Conservation (phyloP, 1,140 invertebrate genomes). For the Himalopsyche phryganea region DNA sequence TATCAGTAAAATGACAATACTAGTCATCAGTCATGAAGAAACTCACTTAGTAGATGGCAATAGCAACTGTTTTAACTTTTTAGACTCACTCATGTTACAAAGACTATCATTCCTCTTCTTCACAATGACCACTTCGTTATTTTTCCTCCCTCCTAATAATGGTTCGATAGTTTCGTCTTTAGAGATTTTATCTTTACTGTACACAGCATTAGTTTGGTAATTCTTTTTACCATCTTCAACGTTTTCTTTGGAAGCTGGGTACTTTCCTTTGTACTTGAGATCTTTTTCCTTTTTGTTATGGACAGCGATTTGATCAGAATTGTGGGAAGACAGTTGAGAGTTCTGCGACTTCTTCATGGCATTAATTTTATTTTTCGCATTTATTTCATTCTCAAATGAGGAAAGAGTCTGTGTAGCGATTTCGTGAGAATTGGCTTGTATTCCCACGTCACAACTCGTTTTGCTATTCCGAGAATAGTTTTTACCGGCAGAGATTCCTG, state of each 20-base stretch:
- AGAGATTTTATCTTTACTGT: neutral
- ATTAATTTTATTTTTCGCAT: slow-evolving; percentile 21
- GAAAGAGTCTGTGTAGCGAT: slow-evolving; percentile 56
- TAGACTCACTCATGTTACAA: slow-evolving; percentile 42
- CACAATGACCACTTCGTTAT: slow-evolving; percentile 32
- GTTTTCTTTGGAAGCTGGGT: slow-evolving; percentile 34
- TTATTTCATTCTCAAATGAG: slow-evolving; percentile 28
- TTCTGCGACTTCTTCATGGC: slow-evolving; percentile 23
- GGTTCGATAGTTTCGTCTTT: slow-evolving; percentile 22
- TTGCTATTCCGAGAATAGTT: slow-evolving; percentile 51
- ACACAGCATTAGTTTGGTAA: slow-evolving; percentile 9
- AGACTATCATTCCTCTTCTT: slow-evolving; percentile 23
- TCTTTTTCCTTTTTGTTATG: slow-evolving; percentile 37
- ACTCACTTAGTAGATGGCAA: slow-evolving; percentile 35
- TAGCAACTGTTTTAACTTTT: slow-evolving; percentile 44
- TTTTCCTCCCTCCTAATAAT: slow-evolving; percentile 13
- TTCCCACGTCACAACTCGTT: slow-evolving; percentile 51
- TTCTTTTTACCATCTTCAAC: slow-evolving; percentile 15
- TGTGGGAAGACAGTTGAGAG: slow-evolving; percentile 6
- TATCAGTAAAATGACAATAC: too few species aligned
- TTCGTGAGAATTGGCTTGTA: slow-evolving; percentile 59
- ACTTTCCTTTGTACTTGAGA: slow-evolving; percentile 28
- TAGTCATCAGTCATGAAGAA: neutral
- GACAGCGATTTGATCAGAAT: slow-evolving; percentile 10
- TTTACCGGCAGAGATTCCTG: slow-evolving; percentile 49